Percentiles rank a stretch among this genome's conserved stretches.
Conservation (phyloP, 2,888 invertebrate genomes). For the Chouioia cunea region DNA sequence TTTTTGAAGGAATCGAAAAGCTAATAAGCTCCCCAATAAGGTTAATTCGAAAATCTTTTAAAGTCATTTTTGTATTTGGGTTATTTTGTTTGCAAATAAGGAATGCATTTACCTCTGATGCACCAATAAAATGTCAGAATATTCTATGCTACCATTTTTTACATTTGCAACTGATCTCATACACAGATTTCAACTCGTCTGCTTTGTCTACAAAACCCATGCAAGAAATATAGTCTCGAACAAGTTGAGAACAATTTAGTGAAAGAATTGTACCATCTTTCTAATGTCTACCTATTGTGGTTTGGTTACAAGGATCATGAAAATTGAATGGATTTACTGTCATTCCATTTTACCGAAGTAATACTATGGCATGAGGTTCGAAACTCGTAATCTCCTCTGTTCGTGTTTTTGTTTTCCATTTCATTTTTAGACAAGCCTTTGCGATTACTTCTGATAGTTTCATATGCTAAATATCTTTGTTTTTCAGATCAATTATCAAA, state of each 20-base stretch:
- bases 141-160: constrained; percentile 11
- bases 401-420: neutral
- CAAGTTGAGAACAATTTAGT: neutral
- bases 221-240: neutral
- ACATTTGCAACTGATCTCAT: constrained; percentile 4
- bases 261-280: neutral
- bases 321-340: neutral
- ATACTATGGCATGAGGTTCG: neutral
- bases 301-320: neutral
- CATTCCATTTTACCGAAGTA: too few relatives aligned
- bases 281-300: too few relatives aligned
- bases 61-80: neutral
- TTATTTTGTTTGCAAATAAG: constrained; percentile 13
- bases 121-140: neutral
- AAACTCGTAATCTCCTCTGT: constrained; percentile 2
- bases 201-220: too few relatives aligned
- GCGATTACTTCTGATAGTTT: neutral
- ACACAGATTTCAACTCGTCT: constrained; percentile 1
- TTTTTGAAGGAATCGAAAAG: neutral
- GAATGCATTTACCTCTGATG: neutral
- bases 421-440: neutral
- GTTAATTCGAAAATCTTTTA: constrained; percentile 6
- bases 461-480: neutral
- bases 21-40: neutral
- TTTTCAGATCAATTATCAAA: neutral